Evolutionary conservation across 2,888 invertebrate species (phyloP), one percentile per base, ranked within the genome.

Genomic region (Noctua janthe): DNA sequence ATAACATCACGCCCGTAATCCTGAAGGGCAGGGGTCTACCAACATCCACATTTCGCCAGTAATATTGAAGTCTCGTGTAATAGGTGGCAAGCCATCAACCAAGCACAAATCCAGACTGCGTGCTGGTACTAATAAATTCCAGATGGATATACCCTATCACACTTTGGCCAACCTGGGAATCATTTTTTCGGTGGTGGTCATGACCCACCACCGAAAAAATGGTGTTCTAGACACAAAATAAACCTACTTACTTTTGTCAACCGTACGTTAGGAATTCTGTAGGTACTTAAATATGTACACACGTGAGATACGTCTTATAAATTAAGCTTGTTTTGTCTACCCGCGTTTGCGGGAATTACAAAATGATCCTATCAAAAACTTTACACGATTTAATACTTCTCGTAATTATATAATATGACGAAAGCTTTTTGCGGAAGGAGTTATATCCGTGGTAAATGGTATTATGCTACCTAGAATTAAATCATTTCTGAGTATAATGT

Each of bases 361-460:
- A 83, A 87, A 83, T 83, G 74, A 74, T 87, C 80, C 80, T 74
- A 80, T 76, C 67, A 85, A 85, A 78, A 87, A 84, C 84, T 87
- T 87, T 69, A 62, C 69, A 49, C 69, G 69, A 73, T 74, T 85
- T 77, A 82, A 70, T 78, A 59, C 78, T 49, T 71, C 71, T 59
- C 29, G 35, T 64, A 82, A 82, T 74, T 86, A 62, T 73, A 72
- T 49, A 77, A 76, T 35, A 75, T 54, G 64, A 73, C 54, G 54
- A 70, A 84, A 75, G 83, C 71, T 79, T 75, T 74, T 67, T 75
- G 74, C 10, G 66, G 29, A 62, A 20, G 6, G 3, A 69, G 51
- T 66, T 64, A 54, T 71, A 47, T 54, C 39, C n/a, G 13, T 54
- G 59, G 54, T 59, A 56, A 54, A 47, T 54, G 51, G 11, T 83